Base-by-base conservation (phyloP, 1,140 invertebrate genomes). In the Ditylenchus dipsaci region DNA sequence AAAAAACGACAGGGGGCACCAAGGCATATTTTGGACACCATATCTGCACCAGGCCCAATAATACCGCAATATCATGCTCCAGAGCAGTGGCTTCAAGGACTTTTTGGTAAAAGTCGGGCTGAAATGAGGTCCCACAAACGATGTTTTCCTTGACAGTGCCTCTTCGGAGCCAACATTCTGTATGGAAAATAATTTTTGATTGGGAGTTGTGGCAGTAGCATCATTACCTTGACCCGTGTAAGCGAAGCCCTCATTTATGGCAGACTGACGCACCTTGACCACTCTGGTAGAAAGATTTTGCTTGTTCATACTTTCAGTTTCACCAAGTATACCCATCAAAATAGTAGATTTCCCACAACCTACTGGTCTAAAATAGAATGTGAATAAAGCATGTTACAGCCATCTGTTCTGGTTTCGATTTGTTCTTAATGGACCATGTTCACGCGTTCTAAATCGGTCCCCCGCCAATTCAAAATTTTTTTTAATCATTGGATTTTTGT, bases 101-200 rank as follows among this genome's bases (percentile, higher is more conserved):
- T 74, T 81, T 86, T 81, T 86, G 86, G 82, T 95, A 97, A 83
- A 88, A 88, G 21, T 85, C 85, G 59, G 88, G 87, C 80, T 94
- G 89, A 74, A 89, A 92, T 1, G 87, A 83, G 78, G 88, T 89
- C 0, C 92, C 93, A 85, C 95, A 96, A 3, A 95, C 84, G 79
- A 97, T 95, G 81, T 97, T 97, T 33, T 94, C 91, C 53, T 89
- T 87, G 29, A 97, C 89, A 0, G 91, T 91, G 33, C 90, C 91
- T 65, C 91, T 87, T 78, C 93, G 89, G 47, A 97, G 85, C 49
- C 23, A 53, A 53, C n/a, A 53, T 26, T 21, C 49, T 38, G 33
- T 38, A 11, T 5, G 11, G 11, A 38, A 38, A 38, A 38, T 38
- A 38, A 38, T 11, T 38, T 11, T n/a, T n/a, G n/a, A n/a, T n/a